Evolutionary conservation across 2,888 invertebrate species (phyloP).

Genomic region (Mesodorylaimus sp.): DNA sequence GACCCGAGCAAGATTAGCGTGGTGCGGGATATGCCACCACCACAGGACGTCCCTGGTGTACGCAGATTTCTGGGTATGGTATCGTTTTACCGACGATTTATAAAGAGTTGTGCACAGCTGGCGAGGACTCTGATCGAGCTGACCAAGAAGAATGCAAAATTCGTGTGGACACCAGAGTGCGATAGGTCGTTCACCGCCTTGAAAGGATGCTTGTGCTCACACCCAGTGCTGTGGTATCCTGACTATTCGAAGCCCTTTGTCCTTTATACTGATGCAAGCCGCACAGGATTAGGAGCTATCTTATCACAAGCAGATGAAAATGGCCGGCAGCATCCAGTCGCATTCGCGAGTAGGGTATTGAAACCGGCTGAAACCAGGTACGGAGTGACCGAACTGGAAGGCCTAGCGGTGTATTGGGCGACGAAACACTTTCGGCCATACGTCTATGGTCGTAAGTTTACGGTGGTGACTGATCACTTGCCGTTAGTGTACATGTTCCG

Average conservation of each 20-base stretch:
- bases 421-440: conserved; percentile 30
- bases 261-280: conserved; percentile 20
- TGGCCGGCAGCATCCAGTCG: conserved; percentile 12
- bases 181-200: too few species aligned
- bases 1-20: conserved; percentile 18
- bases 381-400: conserved; percentile 25
- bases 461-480: too few species aligned
- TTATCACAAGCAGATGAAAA: conserved; percentile 14
- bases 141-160: too few species aligned
- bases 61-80: conserved; percentile 20
- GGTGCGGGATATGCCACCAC: conserved; percentile 17
- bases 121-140: conserved; percentile 1
- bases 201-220: conserved; percentile 1
- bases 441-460: too few species aligned
- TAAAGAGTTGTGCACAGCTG: conserved; percentile 1
- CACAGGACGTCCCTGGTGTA: conserved; percentile 12
- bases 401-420: too few species aligned
- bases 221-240: conserved; percentile 15
- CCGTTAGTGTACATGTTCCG: conserved; percentile 20
- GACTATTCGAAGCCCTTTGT: conserved; percentile 16
- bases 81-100: conserved; percentile 23
- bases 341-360: conserved; percentile 14
- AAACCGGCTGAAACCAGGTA: conserved; percentile 28
- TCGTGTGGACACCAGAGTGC: too few species aligned
- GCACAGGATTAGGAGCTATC: conserved; percentile 19